Conservation (phyloP, 64 coral and sea anemone species). For the Pocillopora verrucosa region DNA sequence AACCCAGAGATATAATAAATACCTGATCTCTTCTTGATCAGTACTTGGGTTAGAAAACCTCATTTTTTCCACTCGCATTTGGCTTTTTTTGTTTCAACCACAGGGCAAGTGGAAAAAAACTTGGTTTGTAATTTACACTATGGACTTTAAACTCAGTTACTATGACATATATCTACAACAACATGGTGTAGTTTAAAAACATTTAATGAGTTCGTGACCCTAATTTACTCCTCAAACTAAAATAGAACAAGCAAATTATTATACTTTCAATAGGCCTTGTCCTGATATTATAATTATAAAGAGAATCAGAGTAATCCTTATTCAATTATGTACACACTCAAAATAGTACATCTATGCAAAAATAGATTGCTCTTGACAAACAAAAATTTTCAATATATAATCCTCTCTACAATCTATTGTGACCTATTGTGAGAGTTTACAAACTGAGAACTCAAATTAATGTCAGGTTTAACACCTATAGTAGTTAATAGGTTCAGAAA, state of each 20-base stretch:
- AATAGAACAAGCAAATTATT: conserved; percentile 6
- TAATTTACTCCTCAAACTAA: not conserved
- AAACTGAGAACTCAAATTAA: no score
- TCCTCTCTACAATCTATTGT: not conserved
- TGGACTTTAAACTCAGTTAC: no score
- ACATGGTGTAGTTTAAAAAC: not conserved
- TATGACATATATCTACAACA: not conserved
- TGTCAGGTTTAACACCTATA: no score
- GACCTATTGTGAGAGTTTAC: not conserved
- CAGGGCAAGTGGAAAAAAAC: no score
- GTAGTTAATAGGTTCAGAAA: no score
- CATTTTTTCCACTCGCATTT: no score
- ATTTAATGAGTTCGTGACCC: conserved; percentile 38
- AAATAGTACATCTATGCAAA: conserved; percentile 36
- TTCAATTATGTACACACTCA: conserved; percentile 31
- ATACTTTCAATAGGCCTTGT: not conserved
- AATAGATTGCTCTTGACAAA: conserved; percentile 18
- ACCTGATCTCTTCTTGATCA: no score
- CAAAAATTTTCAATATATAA: not conserved
- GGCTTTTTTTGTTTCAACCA: no score
- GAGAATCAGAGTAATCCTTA: not conserved
- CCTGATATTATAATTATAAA: conserved; percentile 10
- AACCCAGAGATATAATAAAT: no score
- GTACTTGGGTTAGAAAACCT: no score
- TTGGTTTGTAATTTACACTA: no score